A percentile compares a stretch with the other conserved stretches of the same genome.
Conservation (phyloP, 37 sponge, comb jelly and placozoan genomes). For the Theonella swinhoei region DNA sequence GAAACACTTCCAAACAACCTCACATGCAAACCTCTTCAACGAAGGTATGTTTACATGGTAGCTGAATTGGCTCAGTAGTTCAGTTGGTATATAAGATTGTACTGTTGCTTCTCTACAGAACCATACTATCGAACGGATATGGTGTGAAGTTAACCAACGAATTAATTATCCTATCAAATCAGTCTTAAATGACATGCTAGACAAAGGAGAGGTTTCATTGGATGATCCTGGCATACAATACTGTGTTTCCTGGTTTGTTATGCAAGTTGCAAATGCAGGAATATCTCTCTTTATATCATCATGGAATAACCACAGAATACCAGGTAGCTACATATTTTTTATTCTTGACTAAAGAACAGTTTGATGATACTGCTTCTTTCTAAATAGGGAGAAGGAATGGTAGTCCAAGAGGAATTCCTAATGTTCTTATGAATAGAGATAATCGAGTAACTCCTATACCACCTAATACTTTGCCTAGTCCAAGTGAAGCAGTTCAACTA, state of each 20-base stretch:
- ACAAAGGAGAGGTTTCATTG: slow-evolving; percentile 19
- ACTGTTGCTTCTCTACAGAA: slow-evolving; percentile 17
- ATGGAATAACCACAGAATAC: slow-evolving; percentile 1
- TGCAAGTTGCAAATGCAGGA: slow-evolving; percentile 19
- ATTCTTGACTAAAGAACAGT: not conserved
- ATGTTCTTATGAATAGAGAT: not conserved
- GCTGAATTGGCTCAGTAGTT: not conserved
- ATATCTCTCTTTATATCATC: not conserved
- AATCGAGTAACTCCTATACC: slow-evolving; percentile 17
- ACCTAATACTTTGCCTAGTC: not conserved
- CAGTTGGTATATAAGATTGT: not conserved
- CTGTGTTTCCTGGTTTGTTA: slow-evolving; percentile 59
- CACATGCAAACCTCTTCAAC: slow-evolving; percentile 49
- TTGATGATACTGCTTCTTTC: not conserved
- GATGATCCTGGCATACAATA: slow-evolving; percentile 18
- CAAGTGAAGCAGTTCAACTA: slow-evolving; percentile 1
- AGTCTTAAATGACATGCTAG: slow-evolving; percentile 27
- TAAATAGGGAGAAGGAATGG: not conserved
- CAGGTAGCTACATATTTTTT: not conserved
- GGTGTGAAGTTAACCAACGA: slow-evolving; percentile 8
- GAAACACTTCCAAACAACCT: slow-evolving; percentile 42
- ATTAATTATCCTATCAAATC: slow-evolving; percentile 50
- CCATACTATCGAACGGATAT: slow-evolving; percentile 47
- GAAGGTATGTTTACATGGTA: slow-evolving; percentile 17
- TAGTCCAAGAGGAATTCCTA: not conserved